phyloP scores from a whole-genome alignment of 1,140 invertebrate genomes.

The Eciton burchellii region DNA sequence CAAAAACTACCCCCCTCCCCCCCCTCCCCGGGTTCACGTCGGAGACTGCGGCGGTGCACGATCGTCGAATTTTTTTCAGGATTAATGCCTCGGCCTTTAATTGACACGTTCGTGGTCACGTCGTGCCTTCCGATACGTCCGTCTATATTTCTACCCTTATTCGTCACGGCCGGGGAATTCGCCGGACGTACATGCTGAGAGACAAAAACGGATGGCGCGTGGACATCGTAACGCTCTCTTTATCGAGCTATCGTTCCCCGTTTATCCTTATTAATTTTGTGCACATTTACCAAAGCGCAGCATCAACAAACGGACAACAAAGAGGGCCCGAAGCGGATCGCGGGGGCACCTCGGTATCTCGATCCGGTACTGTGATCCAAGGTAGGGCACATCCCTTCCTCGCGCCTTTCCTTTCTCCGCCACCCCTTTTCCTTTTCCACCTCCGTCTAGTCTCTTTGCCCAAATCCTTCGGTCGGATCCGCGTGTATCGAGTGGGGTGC shows the following conservation, averaged over 20 bases:
- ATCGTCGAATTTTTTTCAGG: constrained; percentile 44
- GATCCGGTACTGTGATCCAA: constrained; percentile 39
- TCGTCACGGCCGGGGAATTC: constrained; percentile 31
- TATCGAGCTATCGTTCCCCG: constrained; percentile 22
- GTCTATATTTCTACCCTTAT: constrained; percentile 49
- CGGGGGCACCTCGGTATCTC: constrained; percentile 16
- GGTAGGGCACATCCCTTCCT: constrained; percentile 8
- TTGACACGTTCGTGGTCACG: constrained; percentile 14
- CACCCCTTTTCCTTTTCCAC: constrained; percentile 37
- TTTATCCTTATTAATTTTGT: no score
- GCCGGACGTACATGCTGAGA: neutral
- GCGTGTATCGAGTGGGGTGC: constrained; percentile 69
- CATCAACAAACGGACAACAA: constrained; percentile 45
- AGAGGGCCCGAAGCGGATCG: constrained; percentile 42
- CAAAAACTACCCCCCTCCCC: constrained; percentile 39
- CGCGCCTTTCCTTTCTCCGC: neutral
- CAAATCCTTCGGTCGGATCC: constrained; percentile 57
- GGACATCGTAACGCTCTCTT: constrained; percentile 43
- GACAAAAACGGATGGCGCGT: constrained; percentile 33
- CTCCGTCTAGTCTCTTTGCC: constrained; percentile 49
- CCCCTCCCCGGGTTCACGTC: constrained; percentile 21
- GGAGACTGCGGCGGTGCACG: constrained; percentile 25
- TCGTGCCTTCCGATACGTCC: constrained; percentile 27
- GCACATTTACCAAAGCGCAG: neutral
- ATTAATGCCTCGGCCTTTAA: constrained; percentile 50